Percentiles rank a stretch among this genome's conserved stretches.
phyloP scores from a whole-genome alignment of 2,888 invertebrate species.

The Neoascia interrupta region DNA sequence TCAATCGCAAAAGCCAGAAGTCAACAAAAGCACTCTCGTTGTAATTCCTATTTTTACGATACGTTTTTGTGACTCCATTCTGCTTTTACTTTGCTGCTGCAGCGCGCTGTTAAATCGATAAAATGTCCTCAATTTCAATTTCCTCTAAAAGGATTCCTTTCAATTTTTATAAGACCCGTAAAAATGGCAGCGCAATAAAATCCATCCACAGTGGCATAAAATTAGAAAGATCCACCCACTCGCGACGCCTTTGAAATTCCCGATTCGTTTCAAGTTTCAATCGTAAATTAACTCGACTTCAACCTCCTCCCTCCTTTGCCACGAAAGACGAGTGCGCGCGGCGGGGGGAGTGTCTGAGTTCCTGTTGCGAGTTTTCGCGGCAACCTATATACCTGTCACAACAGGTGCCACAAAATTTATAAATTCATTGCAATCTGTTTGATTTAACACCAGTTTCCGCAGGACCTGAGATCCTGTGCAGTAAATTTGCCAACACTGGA shows the following conservation, averaged over 20 bases:
- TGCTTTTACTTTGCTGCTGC: background rate
- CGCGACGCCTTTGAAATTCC: constrained; percentile 12
- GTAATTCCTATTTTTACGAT: constrained; percentile 34
- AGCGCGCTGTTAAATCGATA: constrained; percentile 18
- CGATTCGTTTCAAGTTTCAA: constrained; percentile 23
- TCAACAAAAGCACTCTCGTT: background rate
- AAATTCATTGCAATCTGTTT: constrained; percentile 67
- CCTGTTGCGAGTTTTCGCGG: background rate
- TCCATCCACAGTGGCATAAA: constrained; percentile 19
- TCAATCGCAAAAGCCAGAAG: constrained; percentile 1
- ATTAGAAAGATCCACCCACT: constrained; percentile 31
- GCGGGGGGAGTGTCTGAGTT: constrained; percentile 25
- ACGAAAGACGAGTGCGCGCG: background rate
- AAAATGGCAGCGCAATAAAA: constrained; percentile 46
- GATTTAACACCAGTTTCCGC: constrained; percentile 47
- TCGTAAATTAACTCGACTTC: constrained; percentile 48
- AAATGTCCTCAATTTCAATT: constrained; percentile 50
- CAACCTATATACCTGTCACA: constrained; percentile 37
- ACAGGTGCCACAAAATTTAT: constrained; percentile 62
- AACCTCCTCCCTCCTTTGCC: background rate
- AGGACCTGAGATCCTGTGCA: background rate
- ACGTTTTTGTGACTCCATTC: constrained; percentile 6
- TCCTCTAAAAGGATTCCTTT: constrained; percentile 44
- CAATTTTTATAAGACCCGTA: constrained; percentile 42
- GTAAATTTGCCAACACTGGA: background rate